phyloP scores from a whole-genome alignment of 2,797 vertebrate genomes.

The Amphiprion clarkii region DNA sequence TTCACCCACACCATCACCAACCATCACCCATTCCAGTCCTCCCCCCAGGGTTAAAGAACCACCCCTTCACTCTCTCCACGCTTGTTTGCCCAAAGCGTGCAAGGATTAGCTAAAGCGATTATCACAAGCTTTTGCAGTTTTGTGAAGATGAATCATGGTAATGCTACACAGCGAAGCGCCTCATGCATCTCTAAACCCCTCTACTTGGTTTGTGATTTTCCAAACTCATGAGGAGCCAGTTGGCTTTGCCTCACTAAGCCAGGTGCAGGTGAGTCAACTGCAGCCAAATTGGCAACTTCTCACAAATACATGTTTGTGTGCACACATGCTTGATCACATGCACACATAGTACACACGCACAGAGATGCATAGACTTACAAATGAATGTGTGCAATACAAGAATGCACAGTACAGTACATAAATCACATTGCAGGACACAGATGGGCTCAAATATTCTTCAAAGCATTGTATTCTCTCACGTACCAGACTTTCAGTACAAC shows the following conservation, averaged over 20 bases:
- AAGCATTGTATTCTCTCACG: constrained; percentile 23
- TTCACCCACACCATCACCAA: constrained; percentile 52
- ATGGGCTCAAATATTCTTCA: constrained; percentile 20
- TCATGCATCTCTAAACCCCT: constrained; percentile 77
- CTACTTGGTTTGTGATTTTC: constrained; percentile 74
- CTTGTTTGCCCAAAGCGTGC: constrained; percentile 78
- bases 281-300: constrained; percentile 74
- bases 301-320: constrained; percentile 21
- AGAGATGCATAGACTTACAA: not conserved
- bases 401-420: not conserved
- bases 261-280: constrained; percentile 75
- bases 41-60: constrained; percentile 63
- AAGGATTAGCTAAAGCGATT: constrained; percentile 88
- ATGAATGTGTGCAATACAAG: not conserved
- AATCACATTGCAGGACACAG: not conserved
- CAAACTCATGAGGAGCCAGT: constrained; percentile 69
- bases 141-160: constrained; percentile 84
- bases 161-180: constrained; percentile 76
- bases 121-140: constrained; percentile 86
- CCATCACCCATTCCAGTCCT: constrained; percentile 45
- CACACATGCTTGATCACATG: constrained; percentile 12
- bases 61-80: constrained; percentile 72
- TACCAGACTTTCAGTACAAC: constrained; percentile 28
- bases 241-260: constrained; percentile 71
- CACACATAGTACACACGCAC: not conserved